Conservation (phyloP, 1,140 invertebrate species). For the Drosophila mauritiana region DNA sequence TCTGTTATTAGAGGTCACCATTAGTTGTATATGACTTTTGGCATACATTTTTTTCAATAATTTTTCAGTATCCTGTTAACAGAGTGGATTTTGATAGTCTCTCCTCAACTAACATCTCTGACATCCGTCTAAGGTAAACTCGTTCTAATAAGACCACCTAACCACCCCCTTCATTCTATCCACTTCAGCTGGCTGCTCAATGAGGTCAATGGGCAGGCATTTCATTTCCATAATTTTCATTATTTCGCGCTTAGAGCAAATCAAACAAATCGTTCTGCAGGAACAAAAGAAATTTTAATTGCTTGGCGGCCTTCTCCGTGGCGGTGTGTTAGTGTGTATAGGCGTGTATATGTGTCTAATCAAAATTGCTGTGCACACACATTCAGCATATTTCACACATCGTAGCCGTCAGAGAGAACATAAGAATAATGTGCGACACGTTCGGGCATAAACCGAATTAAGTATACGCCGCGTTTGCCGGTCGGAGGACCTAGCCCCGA, state of each 20-base stretch:
- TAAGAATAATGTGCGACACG: constrained; percentile 81
- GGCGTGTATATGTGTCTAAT: constrained; percentile 46
- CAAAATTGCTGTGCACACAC: constrained; percentile 75
- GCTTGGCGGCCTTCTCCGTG: constrained; percentile 52
- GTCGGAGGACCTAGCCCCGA: constrained; percentile 32
- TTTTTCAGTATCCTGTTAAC: no score
- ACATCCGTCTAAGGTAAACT: constrained; percentile 20
- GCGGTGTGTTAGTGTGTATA: not conserved
- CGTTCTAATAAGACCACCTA: not conserved
- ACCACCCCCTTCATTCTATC: constrained; percentile 11
- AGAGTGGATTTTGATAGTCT: not conserved
- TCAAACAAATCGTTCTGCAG: constrained; percentile 68
- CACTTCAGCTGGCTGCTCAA: constrained; percentile 62
- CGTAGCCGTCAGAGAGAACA: constrained; percentile 52
- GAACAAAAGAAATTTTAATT: constrained; percentile 66
- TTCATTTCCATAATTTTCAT: constrained; percentile 72
- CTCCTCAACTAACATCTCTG: constrained; percentile 4
- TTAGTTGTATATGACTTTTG: no score
- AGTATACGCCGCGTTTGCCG: constrained; percentile 81
- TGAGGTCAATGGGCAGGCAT: constrained; percentile 76
- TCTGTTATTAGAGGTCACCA: no score
- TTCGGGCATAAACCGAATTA: constrained; percentile 82
- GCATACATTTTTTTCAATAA: no score
- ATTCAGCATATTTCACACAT: constrained; percentile 78
- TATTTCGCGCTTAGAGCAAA: constrained; percentile 74